Evolutionary conservation across 1,140 invertebrate species (phyloP).

Genomic region (Ooceraea biroi): DNA sequence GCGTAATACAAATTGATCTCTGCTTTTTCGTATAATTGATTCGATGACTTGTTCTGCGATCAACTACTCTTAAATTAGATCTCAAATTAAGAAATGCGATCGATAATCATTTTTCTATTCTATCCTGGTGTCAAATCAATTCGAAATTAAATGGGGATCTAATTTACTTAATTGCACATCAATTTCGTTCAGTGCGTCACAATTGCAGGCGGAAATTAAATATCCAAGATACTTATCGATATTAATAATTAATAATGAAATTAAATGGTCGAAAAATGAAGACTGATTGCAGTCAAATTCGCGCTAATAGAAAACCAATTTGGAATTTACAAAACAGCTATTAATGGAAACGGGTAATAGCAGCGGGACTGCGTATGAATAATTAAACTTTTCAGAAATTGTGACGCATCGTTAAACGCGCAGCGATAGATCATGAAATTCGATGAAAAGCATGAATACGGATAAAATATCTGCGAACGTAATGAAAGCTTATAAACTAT

Average conservation of each 20-base stretch:
- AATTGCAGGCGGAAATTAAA: slow-evolving; percentile 6
- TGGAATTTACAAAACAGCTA: slow-evolving; percentile 43
- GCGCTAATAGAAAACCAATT: slow-evolving; percentile 22
- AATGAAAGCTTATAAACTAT: background rate
- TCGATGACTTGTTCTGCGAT: background rate
- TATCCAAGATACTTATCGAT: background rate
- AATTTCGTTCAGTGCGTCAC: background rate
- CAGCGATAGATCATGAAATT: background rate
- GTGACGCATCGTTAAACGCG: background rate
- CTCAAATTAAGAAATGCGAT: background rate
- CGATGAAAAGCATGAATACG: slow-evolving; percentile 34
- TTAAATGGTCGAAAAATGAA: background rate
- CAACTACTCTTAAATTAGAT: no score
- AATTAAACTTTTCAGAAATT: slow-evolving; percentile 33
- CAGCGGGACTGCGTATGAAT: background rate
- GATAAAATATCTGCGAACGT: slow-evolving; percentile 3
- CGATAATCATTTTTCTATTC: background rate
- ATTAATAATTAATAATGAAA: background rate
- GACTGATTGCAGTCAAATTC: background rate
- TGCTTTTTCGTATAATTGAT: background rate
- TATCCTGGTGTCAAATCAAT: background rate
- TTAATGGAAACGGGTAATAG: slow-evolving; percentile 8
- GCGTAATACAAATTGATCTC: slow-evolving; percentile 12
- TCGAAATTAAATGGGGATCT: background rate
- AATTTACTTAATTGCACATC: background rate